Conservation (phyloP, 2,113 vertebrate genomes). For the Orientallactaga bullata region DNA sequence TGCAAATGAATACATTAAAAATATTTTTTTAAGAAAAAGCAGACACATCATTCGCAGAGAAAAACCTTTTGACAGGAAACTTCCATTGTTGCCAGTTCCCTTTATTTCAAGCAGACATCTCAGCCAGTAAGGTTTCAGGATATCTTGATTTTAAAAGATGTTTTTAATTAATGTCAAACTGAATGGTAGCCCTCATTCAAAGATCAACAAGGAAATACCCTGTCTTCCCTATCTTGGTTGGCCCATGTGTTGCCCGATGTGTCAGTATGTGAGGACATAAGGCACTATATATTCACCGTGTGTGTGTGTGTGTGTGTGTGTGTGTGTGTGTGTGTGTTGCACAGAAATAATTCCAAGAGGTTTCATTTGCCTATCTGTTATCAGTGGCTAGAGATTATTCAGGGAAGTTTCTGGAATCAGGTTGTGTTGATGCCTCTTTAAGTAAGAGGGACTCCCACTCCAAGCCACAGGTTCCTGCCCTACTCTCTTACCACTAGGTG, state of each 20-base stretch:
- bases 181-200: background rate
- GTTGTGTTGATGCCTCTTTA: background rate
- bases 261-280: background rate
- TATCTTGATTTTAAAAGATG: background rate
- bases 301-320: background rate
- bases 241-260: background rate
- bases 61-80: background rate
- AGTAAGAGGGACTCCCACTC: background rate
- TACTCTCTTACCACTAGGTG: background rate
- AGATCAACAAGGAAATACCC: background rate
- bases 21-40: background rate
- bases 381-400: background rate
- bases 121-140: background rate
- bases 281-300: background rate
- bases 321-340: background rate
- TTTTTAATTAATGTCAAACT: background rate
- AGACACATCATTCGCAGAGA: background rate
- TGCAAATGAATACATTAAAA: no score
- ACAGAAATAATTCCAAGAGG: background rate
- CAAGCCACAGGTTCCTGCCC: background rate
- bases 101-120: constrained; percentile 11
- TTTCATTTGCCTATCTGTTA: background rate
- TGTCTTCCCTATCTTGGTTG: background rate
- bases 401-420: background rate
- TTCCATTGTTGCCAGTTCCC: background rate